Evolutionary conservation across 2,888 invertebrate species (phyloP), one percentile per base, ranked within the genome.

Genomic region (Eupithecia insigniata): DNA sequence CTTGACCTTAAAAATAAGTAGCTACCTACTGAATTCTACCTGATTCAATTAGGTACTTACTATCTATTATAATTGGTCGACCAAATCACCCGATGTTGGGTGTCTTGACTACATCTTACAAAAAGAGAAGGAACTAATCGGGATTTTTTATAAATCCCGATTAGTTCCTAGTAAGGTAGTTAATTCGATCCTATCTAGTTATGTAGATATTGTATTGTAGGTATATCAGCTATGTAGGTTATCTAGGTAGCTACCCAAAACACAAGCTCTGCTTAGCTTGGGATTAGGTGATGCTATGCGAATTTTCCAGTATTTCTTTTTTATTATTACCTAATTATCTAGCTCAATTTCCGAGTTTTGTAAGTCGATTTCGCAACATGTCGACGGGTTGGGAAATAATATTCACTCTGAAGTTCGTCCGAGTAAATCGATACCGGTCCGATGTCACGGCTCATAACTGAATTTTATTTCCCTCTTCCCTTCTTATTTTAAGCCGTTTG

Each of bases 381-480:
- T 26, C 26, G 26, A 55, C 5, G 51, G 26, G 51, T 14, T 55
- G 22, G 26, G 55, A 55, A 26, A 26, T 55, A 14, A 43, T 43
- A 43, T 43, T 22, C 0, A 55, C 43, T 26, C 22, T 22, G 60
- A 64, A 58, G 43, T 64, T 68, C 39, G 12, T 26, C 10, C 22
- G 14, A 55, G 71, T 74, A 84, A 86, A 87, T 88, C 86, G 82
- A 88, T 88, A 85, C 73, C 71, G 74, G 77, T 74, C 78, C 83
- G 82, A 82, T 84, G 2, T 85, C 83, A 84, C 85, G 84, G 83
- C 84, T 85, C 83, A 85, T 87, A 88, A 88, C 84, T 82, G 82
- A 84, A 83, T 85, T 84, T 83, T 81, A 82, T 82, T 80, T 79
- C 73, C 67, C 79, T 75, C 72, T 74, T 73, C 74, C 65, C 32